Base-by-base conservation (phyloP, 1,140 invertebrate species). In the Formica selysi region DNA sequence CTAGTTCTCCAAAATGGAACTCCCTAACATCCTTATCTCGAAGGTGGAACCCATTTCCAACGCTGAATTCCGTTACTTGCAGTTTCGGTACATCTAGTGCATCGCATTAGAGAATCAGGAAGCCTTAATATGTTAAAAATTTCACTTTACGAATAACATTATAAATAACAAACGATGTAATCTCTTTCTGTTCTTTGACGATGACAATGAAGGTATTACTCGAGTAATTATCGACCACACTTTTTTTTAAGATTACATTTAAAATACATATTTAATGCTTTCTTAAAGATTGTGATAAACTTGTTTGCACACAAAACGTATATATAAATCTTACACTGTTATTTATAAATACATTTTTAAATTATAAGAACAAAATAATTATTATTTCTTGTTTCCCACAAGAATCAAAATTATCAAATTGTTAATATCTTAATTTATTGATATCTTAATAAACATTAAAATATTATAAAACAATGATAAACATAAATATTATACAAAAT, bases 21-120 rank as follows among this genome's bases (percentile, higher is more conserved):
- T 61, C 16, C 38, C 79, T 73, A 83, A 83, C 38, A 71, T 81
- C 68, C 54, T 74, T 83, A 83, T 83, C 79, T 73, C 54, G 29
- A 41, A 70, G 26, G 26, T 16, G n/a, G 59, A 74, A 57, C 68
- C 29, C 48, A 29, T 74, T 57, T 32, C 54, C 22, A 29, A 41
- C 51, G 65, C 16, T 59, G 13, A 83, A 83, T 83, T 29, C 57
- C 36, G 54, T 83, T 83, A 62, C 11, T 83, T 36, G 79, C 38
- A 44, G 68, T 83, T 81, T 73, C 26, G 19, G 68, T 38, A 59
- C 44, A 26, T 81, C 26, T 81, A 57, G 36, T 71, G 19, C 65
- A 70, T 57, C 44, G 32, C n/a, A 22, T 80, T 61, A 48, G 44
- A 22, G 26, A 71, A 59, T 54, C 36, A 19, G 59, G 71, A 11